Evolutionary conservation across 2,888 invertebrate genomes (phyloP).

Genomic region (Alloplasta piceator): DNA sequence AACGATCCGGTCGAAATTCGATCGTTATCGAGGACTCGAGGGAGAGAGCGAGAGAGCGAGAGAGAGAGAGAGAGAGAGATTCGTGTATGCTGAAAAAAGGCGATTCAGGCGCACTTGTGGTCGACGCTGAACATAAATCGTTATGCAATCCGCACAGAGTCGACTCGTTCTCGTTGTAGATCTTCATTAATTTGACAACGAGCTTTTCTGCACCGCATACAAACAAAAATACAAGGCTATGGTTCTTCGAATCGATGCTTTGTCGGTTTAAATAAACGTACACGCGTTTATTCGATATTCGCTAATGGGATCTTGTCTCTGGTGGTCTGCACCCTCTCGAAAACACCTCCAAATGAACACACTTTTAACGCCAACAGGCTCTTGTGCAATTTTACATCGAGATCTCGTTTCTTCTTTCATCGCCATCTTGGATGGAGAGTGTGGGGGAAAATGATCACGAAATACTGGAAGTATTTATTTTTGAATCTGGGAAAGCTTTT

Average conservation of each 20-base stretch:
- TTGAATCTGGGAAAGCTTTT: no score
- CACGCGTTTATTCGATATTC: neutral
- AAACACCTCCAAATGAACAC: slow-evolving; percentile 32
- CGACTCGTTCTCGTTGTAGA: slow-evolving; percentile 63
- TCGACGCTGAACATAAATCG: neutral
- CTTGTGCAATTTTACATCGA: slow-evolving; percentile 37
- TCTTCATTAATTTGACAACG: slow-evolving; percentile 71
- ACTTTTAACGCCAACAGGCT: slow-evolving; percentile 30
- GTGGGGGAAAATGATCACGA: no score
- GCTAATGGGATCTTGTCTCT: slow-evolving; percentile 18
- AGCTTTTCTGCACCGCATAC: slow-evolving; percentile 44
- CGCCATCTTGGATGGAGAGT: no score
- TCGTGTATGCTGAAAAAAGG: neutral
- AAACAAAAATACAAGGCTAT: neutral
- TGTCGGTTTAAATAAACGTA: slow-evolving; percentile 6
- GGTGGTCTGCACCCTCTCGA: slow-evolving; percentile 8
- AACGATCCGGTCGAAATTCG: neutral
- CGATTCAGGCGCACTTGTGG: neutral
- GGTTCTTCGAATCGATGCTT: slow-evolving; percentile 38
- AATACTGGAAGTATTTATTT: no score
- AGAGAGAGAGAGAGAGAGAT: neutral
- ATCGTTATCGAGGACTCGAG: neutral
- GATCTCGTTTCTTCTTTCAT: slow-evolving; percentile 36
- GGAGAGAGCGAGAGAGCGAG: neutral
- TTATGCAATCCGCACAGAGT: neutral